A percentile compares a stretch with the other conserved stretches of the same genome.
Evolutionary conservation across 2,888 invertebrate species (phyloP).

Genomic region (Drosophila maculinotata): DNA sequence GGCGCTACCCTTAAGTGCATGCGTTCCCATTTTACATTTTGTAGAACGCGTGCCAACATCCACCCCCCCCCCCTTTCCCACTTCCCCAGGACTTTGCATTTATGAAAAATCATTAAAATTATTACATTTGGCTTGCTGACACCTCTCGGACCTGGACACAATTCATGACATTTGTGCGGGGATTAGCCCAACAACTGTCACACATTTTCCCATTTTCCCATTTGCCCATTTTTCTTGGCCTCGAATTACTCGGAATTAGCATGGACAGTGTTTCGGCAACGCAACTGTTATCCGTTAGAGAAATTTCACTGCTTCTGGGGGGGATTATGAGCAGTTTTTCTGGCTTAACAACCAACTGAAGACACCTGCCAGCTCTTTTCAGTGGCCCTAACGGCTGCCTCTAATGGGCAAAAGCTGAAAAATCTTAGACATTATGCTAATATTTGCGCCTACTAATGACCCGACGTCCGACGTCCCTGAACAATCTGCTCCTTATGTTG

Average conservation of each 20-base stretch:
- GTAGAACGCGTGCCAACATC: slow-evolving; percentile 43
- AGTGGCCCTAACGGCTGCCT: slow-evolving; percentile 28
- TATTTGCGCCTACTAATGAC: slow-evolving; percentile 76
- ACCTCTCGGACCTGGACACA: slow-evolving; percentile 52
- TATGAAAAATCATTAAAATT: slow-evolving; percentile 81
- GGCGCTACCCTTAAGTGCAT: slow-evolving; percentile 71
- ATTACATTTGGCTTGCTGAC: slow-evolving; percentile 79
- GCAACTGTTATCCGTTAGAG: slow-evolving; percentile 20
- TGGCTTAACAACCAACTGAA: slow-evolving; percentile 43
- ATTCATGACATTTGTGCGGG: slow-evolving; percentile 77
- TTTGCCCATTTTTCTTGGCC: slow-evolving; percentile 41
- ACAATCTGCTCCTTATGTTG: slow-evolving; percentile 61
- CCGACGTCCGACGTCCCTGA: slow-evolving; percentile 37
- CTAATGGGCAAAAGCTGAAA: slow-evolving; percentile 46
- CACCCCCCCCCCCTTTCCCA: background rate
- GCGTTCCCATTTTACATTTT: slow-evolving; percentile 35
- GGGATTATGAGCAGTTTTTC: slow-evolving; percentile 56
- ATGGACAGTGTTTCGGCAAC: slow-evolving; percentile 17
- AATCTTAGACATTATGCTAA: slow-evolving; percentile 63
- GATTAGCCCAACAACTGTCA: slow-evolving; percentile 80
- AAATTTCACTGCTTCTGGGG: slow-evolving; percentile 36
- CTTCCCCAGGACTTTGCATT: slow-evolving; percentile 56
- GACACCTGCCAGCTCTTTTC: slow-evolving; percentile 47
- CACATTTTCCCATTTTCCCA: slow-evolving; percentile 56
- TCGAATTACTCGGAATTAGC: slow-evolving; percentile 79